Percentiles rank a stretch among this genome's conserved stretches.
These are phyloP conservation scores for Holacanthus passer DNA, from an alignment of 2,113 vertebrate species.

Conservation along the genomic window DNA sequence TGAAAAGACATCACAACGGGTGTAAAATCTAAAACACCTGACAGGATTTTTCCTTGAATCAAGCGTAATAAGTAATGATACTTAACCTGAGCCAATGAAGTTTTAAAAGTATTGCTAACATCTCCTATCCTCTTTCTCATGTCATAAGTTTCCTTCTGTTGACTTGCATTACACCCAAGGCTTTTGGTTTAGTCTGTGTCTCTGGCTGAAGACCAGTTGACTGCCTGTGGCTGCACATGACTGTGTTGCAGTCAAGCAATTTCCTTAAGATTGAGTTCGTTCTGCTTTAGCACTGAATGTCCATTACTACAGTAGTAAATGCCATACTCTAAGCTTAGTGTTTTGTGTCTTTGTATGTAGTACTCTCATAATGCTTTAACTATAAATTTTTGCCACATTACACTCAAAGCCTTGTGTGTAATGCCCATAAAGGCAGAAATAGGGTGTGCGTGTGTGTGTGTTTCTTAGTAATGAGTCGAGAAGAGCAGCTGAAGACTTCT, in stretches of 20 bases:
- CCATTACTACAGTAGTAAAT: constrained; percentile 1
- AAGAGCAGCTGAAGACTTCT: constrained; percentile 75
- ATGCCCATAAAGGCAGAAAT: constrained; percentile 53
- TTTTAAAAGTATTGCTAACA: background rate
- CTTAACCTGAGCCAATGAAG: background rate
- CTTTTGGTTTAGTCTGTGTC: constrained; percentile 35
- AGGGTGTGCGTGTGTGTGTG: constrained; percentile 36
- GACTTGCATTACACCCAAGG: constrained; percentile 61
- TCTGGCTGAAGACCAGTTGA: background rate
- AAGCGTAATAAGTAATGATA: background rate
- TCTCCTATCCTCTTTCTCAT: constrained; percentile 2
- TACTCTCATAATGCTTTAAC: background rate
- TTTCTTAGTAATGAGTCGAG: constrained; percentile 61
- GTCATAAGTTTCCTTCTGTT: constrained; percentile 19
- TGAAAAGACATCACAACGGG: constrained; percentile 13
- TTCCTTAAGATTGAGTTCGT: too few relatives aligned
- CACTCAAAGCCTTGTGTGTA: constrained; percentile 76
- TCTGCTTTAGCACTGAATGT: background rate
- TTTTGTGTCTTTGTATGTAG: background rate
- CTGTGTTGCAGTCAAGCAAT: background rate
- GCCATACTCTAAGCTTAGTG: background rate
- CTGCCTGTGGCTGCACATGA: background rate
- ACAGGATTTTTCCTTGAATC: background rate
- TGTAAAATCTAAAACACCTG: background rate
- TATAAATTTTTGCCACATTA: background rate